Conservation (phyloP, 2,797 vertebrate species). For the Astyanax mexicanus region DNA sequence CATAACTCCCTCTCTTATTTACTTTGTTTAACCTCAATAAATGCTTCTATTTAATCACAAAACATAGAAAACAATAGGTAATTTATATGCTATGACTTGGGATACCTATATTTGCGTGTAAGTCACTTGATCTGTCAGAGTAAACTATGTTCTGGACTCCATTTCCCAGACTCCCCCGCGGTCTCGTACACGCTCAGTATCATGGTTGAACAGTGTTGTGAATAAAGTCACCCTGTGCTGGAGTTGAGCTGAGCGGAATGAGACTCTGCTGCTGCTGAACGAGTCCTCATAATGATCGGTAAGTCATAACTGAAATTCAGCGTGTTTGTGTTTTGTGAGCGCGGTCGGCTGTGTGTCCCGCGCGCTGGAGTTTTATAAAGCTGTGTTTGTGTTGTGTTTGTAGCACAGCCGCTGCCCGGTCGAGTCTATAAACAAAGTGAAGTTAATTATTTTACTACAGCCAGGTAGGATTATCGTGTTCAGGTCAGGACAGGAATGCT, state of each 20-base stretch:
- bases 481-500: not conserved
- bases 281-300: slow-evolving; percentile 61
- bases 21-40: not conserved
- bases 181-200: slow-evolving; percentile 14
- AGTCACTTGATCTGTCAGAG: not conserved
- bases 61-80: no score
- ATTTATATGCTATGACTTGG: not conserved
- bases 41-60: no score
- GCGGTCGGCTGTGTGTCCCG: not conserved
- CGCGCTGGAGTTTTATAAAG: not conserved
- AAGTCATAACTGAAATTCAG: slow-evolving; percentile 34
- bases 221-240: slow-evolving; percentile 24
- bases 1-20: not conserved
- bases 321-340: not conserved
- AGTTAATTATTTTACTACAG: no score
- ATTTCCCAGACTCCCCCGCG: slow-evolving; percentile 57
- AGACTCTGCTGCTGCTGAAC: not conserved
- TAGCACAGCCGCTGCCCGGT: not conserved
- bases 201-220: not conserved
- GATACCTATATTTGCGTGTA: not conserved
- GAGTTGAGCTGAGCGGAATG: not conserved
- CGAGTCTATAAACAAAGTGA: not conserved
- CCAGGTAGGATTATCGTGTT: not conserved
- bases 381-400: not conserved
- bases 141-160: slow-evolving; percentile 31